Evolutionary conservation across 2,888 invertebrate species (phyloP).

Genomic region (Pandemis heparana): DNA sequence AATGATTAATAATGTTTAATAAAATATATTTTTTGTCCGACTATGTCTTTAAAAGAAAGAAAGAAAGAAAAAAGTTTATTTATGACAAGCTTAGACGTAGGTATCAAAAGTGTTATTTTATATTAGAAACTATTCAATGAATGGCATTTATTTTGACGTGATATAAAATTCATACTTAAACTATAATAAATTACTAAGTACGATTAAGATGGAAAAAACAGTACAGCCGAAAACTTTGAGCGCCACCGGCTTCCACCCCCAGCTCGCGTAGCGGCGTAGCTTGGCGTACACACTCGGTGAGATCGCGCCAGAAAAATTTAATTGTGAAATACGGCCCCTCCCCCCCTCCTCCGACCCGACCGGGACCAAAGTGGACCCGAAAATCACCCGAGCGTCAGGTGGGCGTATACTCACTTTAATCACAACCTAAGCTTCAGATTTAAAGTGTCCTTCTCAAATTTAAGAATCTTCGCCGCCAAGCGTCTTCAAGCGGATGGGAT

Average conservation of each 20-base stretch:
- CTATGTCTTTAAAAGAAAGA: too few relatives aligned
- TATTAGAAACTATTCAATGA: too few relatives aligned
- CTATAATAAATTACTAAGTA: too few relatives aligned
- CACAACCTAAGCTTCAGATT: slow-evolving; percentile 44
- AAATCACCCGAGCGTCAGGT: slow-evolving; percentile 52
- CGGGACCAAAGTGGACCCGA: slow-evolving; percentile 42
- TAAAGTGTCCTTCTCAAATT: slow-evolving; percentile 47
- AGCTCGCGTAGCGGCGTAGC: slow-evolving; percentile 63
- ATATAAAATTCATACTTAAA: too few relatives aligned
- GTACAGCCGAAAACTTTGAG: slow-evolving; percentile 58
- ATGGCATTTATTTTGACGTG: too few relatives aligned
- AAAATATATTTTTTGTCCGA: too few relatives aligned
- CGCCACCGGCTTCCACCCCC: slow-evolving; percentile 58
- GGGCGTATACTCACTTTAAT: slow-evolving; percentile 48
- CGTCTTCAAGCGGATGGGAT: not conserved
- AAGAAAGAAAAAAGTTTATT: too few relatives aligned
- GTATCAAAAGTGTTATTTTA: too few relatives aligned
- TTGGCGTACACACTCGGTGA: slow-evolving; percentile 74
- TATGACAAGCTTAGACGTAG: too few relatives aligned
- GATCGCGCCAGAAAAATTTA: slow-evolving; percentile 82
- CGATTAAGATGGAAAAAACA: too few relatives aligned
- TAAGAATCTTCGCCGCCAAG: slow-evolving; percentile 20
- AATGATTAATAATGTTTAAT: too few relatives aligned
- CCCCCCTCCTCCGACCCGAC: slow-evolving; percentile 54
- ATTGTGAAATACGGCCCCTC: slow-evolving; percentile 78